Conservation (phyloP, 1,140 invertebrate species). For the Babylonia areolata region DNA sequence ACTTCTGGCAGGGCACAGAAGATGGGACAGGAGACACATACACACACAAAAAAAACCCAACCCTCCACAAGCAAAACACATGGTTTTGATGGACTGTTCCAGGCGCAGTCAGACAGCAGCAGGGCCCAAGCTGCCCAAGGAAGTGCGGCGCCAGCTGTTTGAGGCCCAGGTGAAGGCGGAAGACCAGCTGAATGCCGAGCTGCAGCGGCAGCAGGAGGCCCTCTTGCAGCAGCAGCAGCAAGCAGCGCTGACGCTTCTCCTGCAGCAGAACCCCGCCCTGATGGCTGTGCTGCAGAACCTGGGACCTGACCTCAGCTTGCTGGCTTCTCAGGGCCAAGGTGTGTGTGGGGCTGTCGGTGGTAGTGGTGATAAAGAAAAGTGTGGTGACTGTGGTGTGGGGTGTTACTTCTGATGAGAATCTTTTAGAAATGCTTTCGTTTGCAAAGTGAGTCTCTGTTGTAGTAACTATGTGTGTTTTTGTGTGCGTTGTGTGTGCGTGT, state of each 20-base stretch:
- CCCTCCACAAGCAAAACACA: no score
- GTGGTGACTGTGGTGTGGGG: no score
- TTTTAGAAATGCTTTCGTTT: no score
- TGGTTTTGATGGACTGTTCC: background rate
- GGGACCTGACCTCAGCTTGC: background rate
- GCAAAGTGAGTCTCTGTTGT: no score
- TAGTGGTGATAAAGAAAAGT: no score
- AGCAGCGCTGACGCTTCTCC: background rate
- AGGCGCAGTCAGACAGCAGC: background rate
- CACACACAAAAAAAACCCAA: no score
- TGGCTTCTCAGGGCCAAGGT: slow-evolving; percentile 24
- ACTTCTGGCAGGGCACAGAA: no score
- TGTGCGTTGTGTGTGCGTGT: no score
- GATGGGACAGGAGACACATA: no score
- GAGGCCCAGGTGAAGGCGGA: slow-evolving; percentile 84
- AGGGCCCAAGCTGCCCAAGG: slow-evolving; percentile 81
- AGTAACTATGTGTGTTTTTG: no score
- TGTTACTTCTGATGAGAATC: no score
- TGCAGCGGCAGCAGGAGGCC: slow-evolving; percentile 50
- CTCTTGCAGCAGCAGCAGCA: slow-evolving; percentile 26
- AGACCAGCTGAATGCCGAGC: slow-evolving; percentile 75
- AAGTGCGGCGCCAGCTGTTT: slow-evolving; percentile 85
- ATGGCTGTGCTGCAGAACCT: slow-evolving; percentile 7
- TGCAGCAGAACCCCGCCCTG: slow-evolving; percentile 35
- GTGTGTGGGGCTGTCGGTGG: background rate